Evolutionary conservation across 2,888 invertebrate species (phyloP).

Genomic region (Gortyna flavago): DNA sequence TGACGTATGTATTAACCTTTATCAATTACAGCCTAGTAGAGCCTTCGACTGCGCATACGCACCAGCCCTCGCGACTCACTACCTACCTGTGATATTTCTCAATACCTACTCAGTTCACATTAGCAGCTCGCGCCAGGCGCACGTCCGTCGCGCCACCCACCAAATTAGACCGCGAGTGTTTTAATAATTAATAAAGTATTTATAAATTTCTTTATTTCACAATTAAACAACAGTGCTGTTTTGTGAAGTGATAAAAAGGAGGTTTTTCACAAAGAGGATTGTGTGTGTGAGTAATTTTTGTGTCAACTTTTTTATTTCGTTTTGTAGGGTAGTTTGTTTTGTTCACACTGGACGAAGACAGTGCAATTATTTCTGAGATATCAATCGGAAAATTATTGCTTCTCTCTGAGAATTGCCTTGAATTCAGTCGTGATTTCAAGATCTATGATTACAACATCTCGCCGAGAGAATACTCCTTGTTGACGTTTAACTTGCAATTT

Average conservation of each 20-base stretch:
- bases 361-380: conserved; percentile 47
- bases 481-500: conserved; percentile 33
- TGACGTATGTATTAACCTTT: conserved; percentile 59
- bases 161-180: conserved; percentile 58
- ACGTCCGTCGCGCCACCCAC: conserved; percentile 34
- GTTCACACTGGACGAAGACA: conserved; percentile 24
- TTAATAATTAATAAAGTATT: conserved; percentile 31
- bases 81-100: conserved; percentile 43
- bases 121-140: conserved; percentile 29
- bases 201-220: conserved; percentile 43
- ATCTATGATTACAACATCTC: conserved; percentile 49
- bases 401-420: conserved; percentile 55
- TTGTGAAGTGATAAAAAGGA: conserved; percentile 68
- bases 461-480: conserved; percentile 21
- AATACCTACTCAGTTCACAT: conserved; percentile 51
- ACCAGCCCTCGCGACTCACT: conserved; percentile 49
- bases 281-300: conserved; percentile 70
- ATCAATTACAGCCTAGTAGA: conserved; percentile 53
- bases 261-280: conserved; percentile 59
- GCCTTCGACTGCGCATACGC: conserved; percentile 61
- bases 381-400: conserved; percentile 50
- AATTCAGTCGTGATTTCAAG: conserved; percentile 55
- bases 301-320: conserved; percentile 9
- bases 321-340: conserved; percentile 51
- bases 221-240: conserved; percentile 64